Evolutionary conservation across 2,797 vertebrate species (phyloP), one percentile per base, ranked within the genome.

Genomic region (Brachyalestes nurse): DNA sequence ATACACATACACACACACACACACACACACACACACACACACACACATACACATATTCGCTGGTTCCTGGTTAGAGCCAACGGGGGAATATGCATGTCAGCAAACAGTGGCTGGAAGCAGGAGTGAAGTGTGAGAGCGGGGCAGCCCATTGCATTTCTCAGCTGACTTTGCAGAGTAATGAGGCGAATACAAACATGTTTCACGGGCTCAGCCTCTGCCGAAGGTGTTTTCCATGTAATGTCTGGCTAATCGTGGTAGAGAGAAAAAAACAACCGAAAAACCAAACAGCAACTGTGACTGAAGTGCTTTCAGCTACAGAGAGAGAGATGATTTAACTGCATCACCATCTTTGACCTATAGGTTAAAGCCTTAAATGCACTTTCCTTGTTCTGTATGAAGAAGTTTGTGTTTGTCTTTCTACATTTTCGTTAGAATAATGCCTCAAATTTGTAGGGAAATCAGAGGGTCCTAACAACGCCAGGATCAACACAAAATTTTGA

Each of bases 81-180:
- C 58, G 71, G 65, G 80, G 77, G 67, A 84, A 83, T 85, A 81
- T 82, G 85, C 76, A 75, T 85, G 86, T 90, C 87, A 86, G 88
- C 87, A 87, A 86, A 86, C 81, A 84, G 58, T 77, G 81, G 74
- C 71, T 60, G 66, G 25, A 71, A 77, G 77, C 79, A 75, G 66
- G 60, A 57, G 47, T 14, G 57, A 62, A 28, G 75, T 77, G 61
- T 72, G 77, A 77, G 82, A 74, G 61, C 64, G 38, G 83, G 65
- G 64, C 72, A 82, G 69, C 80, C 79, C 61, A 19, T 70, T 60
- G 61, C 78, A 84, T 83, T 82, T 87, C 86, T 86, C 83, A 81
- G 84, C 82, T 85, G 83, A 86, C 80, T 86, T 75, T 87, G 82
- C 86, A 79, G 82, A 85, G 87, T 90, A 90, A 90, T 89, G 88